Evolutionary conservation across 2,888 invertebrate species (phyloP), one percentile per base, ranked within the genome.

Genomic region (Noctua janthe): DNA sequence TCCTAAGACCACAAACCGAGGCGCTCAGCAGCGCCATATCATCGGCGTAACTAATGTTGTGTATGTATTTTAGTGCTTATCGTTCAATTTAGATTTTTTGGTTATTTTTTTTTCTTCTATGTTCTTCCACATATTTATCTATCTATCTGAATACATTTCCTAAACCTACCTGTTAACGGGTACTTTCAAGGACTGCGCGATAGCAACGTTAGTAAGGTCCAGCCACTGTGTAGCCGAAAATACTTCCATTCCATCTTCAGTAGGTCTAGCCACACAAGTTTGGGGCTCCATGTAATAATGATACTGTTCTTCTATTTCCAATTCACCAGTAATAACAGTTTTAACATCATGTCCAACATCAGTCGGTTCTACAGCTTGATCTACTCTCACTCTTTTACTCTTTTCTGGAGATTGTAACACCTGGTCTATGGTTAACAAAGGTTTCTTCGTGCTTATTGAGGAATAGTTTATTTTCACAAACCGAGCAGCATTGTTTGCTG

Each of bases 261-360:
- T 96, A 0, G 98, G 98, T 51, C 97, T 92, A 43, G 97, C 97
- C 1, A 98, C 96, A 90, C 98, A 97, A 0, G 96, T 96, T 83
- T 98, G 97, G 0, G 98, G 97, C 92, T 98, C 98, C 98, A 98
- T 98, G 29, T 97, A 97, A 87, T 97, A 98, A 93, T 98, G 98
- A 91, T 98, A 98, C 91, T 98, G 98, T 20, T 96, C 93, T 23
- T 97, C 97, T 75, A 97, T 92, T 54, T 97, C 94, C 66, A 97
- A 95, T 29, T 93, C 95, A 0, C 98, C 98, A 83, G 89, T 92
- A 15, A 97, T 96, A 13, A 93, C 84, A 80, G 97, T 95, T 43
- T 92, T 94, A 1, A 97, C 90, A 83, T 97, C 94, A 4, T 87
- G 91, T 2, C 96, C 96, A 66, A 74, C 92, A 79, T 94, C 95